Evolutionary conservation across 2,113 vertebrate species (phyloP), one percentile per base, ranked within the genome.

Genomic region (Engystomops pustulosus): DNA sequence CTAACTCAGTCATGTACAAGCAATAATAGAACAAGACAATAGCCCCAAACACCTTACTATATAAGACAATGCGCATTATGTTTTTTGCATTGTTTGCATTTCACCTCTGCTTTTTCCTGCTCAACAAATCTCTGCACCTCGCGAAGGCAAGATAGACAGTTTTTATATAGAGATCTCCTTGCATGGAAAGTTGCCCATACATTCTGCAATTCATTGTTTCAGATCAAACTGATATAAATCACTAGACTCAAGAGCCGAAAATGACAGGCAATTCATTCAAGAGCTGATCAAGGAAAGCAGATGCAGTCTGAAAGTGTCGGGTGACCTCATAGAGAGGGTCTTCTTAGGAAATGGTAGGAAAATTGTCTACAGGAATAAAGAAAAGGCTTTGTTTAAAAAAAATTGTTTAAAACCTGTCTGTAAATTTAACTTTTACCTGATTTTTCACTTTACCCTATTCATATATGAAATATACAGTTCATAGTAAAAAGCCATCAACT

Each of bases 231-330:
- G 32, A 36, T 67, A 67, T 67, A 67, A 67, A 67, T 67, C 62
- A 20, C 62, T 20, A 36, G 25, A 36, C 30, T 36, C 62, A 3
- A 7, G 62, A 36, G 32, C 62, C 62, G 18, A 17, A 65, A 65
- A 34, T 65, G 60, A 67, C 32, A 34, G 62, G 30, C 62, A 67
- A 67, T 67, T 67, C 62, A 20, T 67, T 36, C 62, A 67, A 67
- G 62, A 67, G 32, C 62, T 34, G 62, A 36, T 67, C 62, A 32
- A 67, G 62, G 32, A 67, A 67, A 67, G 20, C 62, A 67, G 17
- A 67, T 36, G 15, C 32, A 36, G 62, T 36, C 62, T 67, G 62
- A 18, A 30, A 34, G 15, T 20, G 30, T 67, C 30, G 20, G 62
- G 14, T 67, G 62, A 34, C 62, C 62, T 67, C 62, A 20, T 67